Evolutionary conservation across 2,888 invertebrate species (phyloP).

Genomic region (Homarus gammarus): DNA sequence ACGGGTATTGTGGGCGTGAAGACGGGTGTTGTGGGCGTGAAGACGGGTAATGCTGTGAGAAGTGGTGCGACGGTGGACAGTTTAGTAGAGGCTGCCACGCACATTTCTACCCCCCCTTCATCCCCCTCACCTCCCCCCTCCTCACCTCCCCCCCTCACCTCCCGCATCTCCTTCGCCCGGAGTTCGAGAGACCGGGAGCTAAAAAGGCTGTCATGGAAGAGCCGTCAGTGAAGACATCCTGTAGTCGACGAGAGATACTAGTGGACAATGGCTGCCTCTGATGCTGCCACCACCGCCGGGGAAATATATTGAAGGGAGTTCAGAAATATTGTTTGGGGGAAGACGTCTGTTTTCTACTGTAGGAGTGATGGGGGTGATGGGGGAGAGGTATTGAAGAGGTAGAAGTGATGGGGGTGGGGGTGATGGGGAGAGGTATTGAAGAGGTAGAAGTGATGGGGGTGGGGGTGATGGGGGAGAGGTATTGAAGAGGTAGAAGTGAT

Average conservation of each 20-base stretch:
- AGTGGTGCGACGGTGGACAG: conserved; percentile 11
- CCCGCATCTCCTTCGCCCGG: not conserved
- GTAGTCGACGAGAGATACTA: conserved; percentile 62
- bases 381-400: too few relatives aligned
- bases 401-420: too few relatives aligned
- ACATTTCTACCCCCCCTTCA: conserved; percentile 37
- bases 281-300: not conserved
- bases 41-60: too few relatives aligned
- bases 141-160: conserved; percentile 23
- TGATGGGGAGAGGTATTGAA: too few relatives aligned
- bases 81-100: conserved; percentile 54
- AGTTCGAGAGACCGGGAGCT: conserved; percentile 32
- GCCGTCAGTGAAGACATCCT: conserved; percentile 70
- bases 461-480: too few relatives aligned
- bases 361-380: not conserved
- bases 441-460: too few relatives aligned
- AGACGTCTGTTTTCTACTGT: conserved; percentile 33
- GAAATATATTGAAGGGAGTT: conserved; percentile 63
- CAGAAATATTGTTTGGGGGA: conserved; percentile 63
- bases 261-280: conserved; percentile 59
- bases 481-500: too few relatives aligned
- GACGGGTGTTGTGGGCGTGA: too few relatives aligned
- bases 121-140: too few relatives aligned
- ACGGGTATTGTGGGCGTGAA: too few relatives aligned
- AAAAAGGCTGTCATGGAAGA: conserved; percentile 66